Evolutionary conservation across 1,140 invertebrate species (phyloP).

Genomic region (Sycophaga agraensis): DNA sequence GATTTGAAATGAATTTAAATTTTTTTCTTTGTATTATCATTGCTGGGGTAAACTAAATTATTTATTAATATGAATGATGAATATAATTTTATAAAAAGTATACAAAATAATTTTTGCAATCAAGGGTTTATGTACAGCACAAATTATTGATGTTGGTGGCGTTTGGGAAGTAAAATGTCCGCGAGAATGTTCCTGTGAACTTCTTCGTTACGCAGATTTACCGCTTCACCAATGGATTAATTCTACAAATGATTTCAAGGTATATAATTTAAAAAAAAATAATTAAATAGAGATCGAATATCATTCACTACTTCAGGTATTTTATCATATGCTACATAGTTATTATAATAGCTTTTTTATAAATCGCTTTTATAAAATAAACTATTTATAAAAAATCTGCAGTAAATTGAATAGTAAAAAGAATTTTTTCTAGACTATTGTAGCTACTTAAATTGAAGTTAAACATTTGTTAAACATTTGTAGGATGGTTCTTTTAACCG

Average conservation of each 20-base stretch:
- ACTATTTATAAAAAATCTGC: slow-evolving; percentile 18
- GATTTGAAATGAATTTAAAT: slow-evolving; percentile 19
- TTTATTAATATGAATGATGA: too few relatives aligned
- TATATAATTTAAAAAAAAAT: too few relatives aligned
- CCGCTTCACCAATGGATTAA: slow-evolving; percentile 47
- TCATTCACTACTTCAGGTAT: too few relatives aligned
- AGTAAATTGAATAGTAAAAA: background rate
- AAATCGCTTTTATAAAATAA: background rate
- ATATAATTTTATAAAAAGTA: too few relatives aligned
- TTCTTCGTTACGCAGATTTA: slow-evolving; percentile 43
- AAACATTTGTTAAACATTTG: slow-evolving; percentile 14
- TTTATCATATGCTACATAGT: too few relatives aligned
- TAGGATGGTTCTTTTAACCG: slow-evolving; percentile 11
- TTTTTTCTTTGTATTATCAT: slow-evolving; percentile 17
- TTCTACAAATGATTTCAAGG: slow-evolving; percentile 28
- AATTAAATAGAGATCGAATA: too few relatives aligned
- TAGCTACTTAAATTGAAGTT: background rate
- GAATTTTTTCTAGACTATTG: background rate
- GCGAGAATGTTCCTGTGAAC: slow-evolving; percentile 46
- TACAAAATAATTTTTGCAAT: background rate
- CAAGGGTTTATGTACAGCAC: slow-evolving; percentile 25
- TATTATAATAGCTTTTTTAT: too few relatives aligned
- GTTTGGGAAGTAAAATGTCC: slow-evolving; percentile 49
- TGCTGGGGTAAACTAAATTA: slow-evolving; percentile 27
- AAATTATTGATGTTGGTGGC: slow-evolving; percentile 42